Evolutionary conservation across 2,113 vertebrate genomes (phyloP), one percentile per base, ranked within the genome.

Genomic region (Callipepla squamata): DNA sequence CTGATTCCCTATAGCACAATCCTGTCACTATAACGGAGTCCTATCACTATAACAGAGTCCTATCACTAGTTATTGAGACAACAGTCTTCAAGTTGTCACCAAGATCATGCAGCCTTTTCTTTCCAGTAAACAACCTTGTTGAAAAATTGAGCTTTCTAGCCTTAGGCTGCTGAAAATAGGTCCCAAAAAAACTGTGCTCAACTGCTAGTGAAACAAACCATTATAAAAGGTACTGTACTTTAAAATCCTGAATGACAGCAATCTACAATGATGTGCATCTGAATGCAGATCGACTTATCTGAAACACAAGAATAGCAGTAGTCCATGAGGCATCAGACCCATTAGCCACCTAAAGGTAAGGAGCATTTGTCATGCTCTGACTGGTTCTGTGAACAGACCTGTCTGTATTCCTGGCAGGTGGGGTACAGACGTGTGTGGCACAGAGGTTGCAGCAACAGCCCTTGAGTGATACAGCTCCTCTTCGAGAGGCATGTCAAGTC

Each of bases 181-280:
- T 65, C 85, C 87, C 68, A 3, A 67, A 94, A 93, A 93, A 79
- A 72, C 42, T 19, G n/a, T 57, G 68, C 30, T 92, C 51, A 51
- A 42, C 30, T 57, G 65, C 73, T 87, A 87, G 18, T 0, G 0
- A 67, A 94, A 85, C 76, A 88, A 96, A 57, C n/a, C 7, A 1
- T 95, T 94, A 95, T 5, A 48, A 95, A 45, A 94, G 44, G 76
- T 72, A 57, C 30, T 45, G 72, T 90, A 58, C 48, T 80, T 80
- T 57, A 48, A 65, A 92, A 96, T 95, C 13, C 48, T 94, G 89
- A 93, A 48, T 95, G 95, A 96, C 89, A 94, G 93, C 94, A 94
- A 85, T 95, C 94, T 12, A 63, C 93, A 83, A 48, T 72, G 69
- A 94, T 93, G 82, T 80, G 80, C 91, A 59, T 94, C 81, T 25